These are phyloP conservation scores for Apoda limacodes DNA, from an alignment of 2,888 invertebrate genomes.

Conservation along the genomic window DNA sequence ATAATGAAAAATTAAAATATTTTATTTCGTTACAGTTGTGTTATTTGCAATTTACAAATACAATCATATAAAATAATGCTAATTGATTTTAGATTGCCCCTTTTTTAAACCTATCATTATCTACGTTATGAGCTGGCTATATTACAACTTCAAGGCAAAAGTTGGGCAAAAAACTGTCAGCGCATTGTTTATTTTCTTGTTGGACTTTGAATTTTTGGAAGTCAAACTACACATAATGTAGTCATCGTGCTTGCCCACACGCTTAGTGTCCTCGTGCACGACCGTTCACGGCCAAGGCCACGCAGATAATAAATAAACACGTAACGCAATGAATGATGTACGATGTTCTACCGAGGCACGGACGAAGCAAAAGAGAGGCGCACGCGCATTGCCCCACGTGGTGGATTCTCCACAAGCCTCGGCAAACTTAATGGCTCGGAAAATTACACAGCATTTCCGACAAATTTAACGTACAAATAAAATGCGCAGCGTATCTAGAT, in stretches of 20 bases:
- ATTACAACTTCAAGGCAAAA: too few relatives aligned
- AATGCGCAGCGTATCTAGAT: slow-evolving; percentile 31
- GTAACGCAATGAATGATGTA: slow-evolving; percentile 59
- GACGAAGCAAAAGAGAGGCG: slow-evolving; percentile 32
- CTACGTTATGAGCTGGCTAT: too few relatives aligned
- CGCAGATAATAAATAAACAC: slow-evolving; percentile 49
- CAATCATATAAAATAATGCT: too few relatives aligned
- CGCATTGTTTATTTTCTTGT: too few relatives aligned
- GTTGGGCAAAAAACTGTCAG: too few relatives aligned
- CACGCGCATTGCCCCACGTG: slow-evolving; percentile 32
- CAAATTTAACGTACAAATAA: slow-evolving; percentile 31
- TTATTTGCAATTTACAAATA: too few relatives aligned
- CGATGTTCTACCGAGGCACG: slow-evolving; percentile 47
- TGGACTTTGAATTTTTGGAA: too few relatives aligned
- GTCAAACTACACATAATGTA: slow-evolving; percentile 21
- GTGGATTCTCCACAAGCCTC: slow-evolving; percentile 51
- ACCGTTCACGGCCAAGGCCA: slow-evolving; percentile 68
- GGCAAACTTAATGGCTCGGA: slow-evolving; percentile 55
- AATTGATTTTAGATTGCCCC: too few relatives aligned
- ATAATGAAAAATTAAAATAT: too few relatives aligned
- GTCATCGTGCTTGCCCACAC: slow-evolving; percentile 39
- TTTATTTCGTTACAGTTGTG: too few relatives aligned
- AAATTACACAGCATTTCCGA: slow-evolving; percentile 47
- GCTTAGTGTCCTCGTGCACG: slow-evolving; percentile 42
- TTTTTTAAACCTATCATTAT: too few relatives aligned